A percentile compares a stretch with the other conserved stretches of the same genome.
These are phyloP conservation scores for Nycteola revayana DNA, from an alignment of 2,888 invertebrate genomes.

Conservation along the genomic window DNA sequence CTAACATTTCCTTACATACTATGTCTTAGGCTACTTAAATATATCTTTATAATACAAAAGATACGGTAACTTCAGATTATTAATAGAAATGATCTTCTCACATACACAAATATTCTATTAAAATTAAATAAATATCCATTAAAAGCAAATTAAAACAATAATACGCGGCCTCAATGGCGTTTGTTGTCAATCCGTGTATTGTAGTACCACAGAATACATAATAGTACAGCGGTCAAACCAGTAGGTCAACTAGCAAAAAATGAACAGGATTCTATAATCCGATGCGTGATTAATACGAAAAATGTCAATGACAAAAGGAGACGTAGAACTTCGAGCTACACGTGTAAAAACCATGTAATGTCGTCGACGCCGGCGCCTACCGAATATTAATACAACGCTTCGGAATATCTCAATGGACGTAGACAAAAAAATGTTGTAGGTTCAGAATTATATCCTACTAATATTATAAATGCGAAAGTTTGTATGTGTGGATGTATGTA, in stretches of 20 bases:
- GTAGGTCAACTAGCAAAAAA: slow-evolving; percentile 42
- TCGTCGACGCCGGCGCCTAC: slow-evolving; percentile 17
- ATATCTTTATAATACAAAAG: too few relatives aligned
- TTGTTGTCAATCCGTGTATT: slow-evolving; percentile 10
- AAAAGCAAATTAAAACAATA: slow-evolving; percentile 2
- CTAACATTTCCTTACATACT: too few relatives aligned
- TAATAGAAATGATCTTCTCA: too few relatives aligned
- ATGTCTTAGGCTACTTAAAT: too few relatives aligned
- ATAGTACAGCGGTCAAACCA: slow-evolving; percentile 25
- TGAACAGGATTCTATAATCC: slow-evolving; percentile 64
- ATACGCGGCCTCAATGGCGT: slow-evolving; percentile 14
- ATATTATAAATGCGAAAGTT: too few relatives aligned
- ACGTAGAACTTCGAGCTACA: slow-evolving; percentile 41
- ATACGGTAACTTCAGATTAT: too few relatives aligned
- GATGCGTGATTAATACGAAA: slow-evolving; percentile 45
- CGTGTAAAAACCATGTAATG: slow-evolving; percentile 35
- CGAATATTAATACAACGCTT: slow-evolving; percentile 2
- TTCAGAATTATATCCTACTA: too few relatives aligned
- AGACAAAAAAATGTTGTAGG: too few relatives aligned
- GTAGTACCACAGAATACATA: slow-evolving; percentile 19
- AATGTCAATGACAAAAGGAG: slow-evolving; percentile 56
- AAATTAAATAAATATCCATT: too few relatives aligned
- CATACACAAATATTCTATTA: too few relatives aligned
- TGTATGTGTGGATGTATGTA: too few relatives aligned
- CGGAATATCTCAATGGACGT: too few relatives aligned